Evolutionary conservation across 2,797 vertebrate genomes (phyloP).

Genomic region (Erethizon dorsatum): DNA sequence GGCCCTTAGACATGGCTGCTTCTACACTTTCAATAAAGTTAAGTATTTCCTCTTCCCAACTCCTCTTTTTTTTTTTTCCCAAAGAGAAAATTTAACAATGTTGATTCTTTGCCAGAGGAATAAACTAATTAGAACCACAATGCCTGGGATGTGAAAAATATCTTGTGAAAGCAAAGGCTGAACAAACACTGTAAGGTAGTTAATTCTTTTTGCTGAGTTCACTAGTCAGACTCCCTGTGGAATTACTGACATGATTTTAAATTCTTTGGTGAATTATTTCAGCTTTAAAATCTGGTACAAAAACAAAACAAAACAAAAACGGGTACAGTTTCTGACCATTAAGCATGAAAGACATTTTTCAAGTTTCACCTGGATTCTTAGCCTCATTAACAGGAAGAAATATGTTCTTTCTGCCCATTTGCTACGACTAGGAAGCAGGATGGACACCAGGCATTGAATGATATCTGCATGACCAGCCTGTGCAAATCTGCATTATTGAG

Average conservation of each 20-base stretch:
- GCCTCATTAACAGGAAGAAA: constrained; percentile 11
- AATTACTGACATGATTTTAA: constrained; percentile 52
- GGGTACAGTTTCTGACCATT: constrained; percentile 57
- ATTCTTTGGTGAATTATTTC: constrained; percentile 67
- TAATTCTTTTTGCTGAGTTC: constrained; percentile 33
- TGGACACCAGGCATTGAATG: background rate
- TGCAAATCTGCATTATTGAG: background rate
- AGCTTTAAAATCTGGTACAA: constrained; percentile 29
- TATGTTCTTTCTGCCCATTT: background rate
- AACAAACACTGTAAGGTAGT: background rate
- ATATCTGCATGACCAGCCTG: background rate
- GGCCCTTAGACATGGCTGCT: background rate
- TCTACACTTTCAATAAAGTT: background rate
- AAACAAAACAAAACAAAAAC: background rate
- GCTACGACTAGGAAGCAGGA: background rate
- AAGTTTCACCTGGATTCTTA: background rate
- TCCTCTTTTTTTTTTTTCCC: background rate
- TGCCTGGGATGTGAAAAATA: constrained; percentile 17
- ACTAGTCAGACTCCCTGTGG: background rate
- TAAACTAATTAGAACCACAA: constrained; percentile 22
- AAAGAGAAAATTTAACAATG: background rate
- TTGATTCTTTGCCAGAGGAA: constrained; percentile 49
- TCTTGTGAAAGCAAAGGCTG: background rate
- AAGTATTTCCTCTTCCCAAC: background rate
- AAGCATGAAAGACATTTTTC: constrained; percentile 9